Base-by-base conservation (phyloP, 23 tunicate genomes). In the Styela plicata region DNA sequence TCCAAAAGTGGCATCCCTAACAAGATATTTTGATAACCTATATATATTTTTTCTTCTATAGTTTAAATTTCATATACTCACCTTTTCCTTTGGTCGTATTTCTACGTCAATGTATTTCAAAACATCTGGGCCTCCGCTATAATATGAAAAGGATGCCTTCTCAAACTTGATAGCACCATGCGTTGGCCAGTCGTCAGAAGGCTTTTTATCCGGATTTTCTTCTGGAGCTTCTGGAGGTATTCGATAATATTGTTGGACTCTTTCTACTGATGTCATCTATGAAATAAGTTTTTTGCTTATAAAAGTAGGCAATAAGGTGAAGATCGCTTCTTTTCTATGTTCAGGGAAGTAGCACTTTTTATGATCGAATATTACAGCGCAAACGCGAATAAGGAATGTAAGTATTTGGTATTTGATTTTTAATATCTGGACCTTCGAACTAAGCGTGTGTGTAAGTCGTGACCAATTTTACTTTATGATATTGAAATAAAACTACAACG, bases 191-290 rank as follows among this genome's bases (percentile, higher is more conserved):
- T 29, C 78, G 2, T 31, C 0, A 16, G 86, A 83, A 20, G 78
- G 86, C 24, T 31, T 34, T 33, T 37, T 16, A 3, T 34, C 44
- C 19, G 78, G 63, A 30, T 69, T 37, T 3, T 67, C 76, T 29
- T 70, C 52, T 2, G 85, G 61, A 3, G 79, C 90, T 70, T 82
- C 90, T 0, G 90, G 82, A n/a, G 75, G 63, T 3, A 91, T 32
- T 24, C 82, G 64, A 65, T 79, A 83, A 79, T 91, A 91, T 65
- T 86, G 85, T 18, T 86, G 87, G 24, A 91, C 73, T 64, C 97
- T 63, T 86, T 91, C 97, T 64, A 91, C 97, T 29, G 97, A 91
- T 1, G 97, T 91, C 97, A 91, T 91, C 81, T 76, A 61, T 87
- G 83, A 52, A 63, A 44, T 5, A 44, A 5, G n/a, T n/a, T n/a